Evolutionary conservation across 1,140 invertebrate genomes (phyloP).

Genomic region (Eurosta solidaginis): DNA sequence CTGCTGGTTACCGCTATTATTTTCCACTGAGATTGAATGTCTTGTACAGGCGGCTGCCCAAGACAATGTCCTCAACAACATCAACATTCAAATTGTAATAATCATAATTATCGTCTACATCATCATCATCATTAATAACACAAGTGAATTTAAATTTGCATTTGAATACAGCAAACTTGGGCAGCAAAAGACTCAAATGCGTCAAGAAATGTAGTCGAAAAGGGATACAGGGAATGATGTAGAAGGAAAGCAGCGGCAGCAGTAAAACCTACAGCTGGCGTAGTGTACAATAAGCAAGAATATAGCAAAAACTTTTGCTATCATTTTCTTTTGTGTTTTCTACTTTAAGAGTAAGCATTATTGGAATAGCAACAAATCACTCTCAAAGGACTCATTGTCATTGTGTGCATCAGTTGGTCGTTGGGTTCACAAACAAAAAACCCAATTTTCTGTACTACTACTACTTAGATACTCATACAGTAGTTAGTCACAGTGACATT

Average conservation of each 20-base stretch:
- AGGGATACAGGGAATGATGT: no score
- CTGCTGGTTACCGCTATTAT: neutral
- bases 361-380: constrained; percentile 19
- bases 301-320: neutral
- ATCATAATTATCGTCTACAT: neutral
- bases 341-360: neutral
- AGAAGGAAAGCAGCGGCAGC: neutral
- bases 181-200: no score
- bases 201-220: no score
- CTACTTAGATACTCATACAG: neutral
- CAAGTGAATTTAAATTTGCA: no score
- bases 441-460: no score
- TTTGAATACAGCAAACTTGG: no score
- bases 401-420: neutral
- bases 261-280: neutral
- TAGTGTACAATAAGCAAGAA: constrained; percentile 9
- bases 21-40: neutral
- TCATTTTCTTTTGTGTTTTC: neutral
- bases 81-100: neutral
- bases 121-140: neutral
- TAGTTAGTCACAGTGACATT: neutral
- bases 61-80: neutral
- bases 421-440: no score
- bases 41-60: neutral
- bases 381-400: constrained; percentile 18